These are phyloP conservation scores for Catharus bicknelli DNA, from an alignment of 2,113 vertebrate genomes.

Conservation along the genomic window DNA sequence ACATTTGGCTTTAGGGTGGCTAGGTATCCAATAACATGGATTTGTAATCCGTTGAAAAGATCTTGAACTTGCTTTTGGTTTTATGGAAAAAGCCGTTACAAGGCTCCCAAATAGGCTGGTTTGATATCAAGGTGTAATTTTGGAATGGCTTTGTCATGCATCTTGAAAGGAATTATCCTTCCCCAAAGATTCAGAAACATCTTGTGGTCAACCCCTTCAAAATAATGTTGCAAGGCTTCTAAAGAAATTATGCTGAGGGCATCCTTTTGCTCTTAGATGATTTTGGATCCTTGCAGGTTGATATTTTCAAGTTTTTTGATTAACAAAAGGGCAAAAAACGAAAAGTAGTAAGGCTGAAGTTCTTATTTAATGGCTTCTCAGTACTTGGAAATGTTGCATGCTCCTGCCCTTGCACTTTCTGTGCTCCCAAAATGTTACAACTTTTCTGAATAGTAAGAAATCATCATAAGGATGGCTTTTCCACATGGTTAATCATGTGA, in stretches of 20 bases:
- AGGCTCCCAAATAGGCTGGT: background rate
- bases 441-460: background rate
- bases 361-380: background rate
- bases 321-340: background rate
- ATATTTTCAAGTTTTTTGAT: background rate
- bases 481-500: accelerated
- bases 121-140: background rate
- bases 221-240: background rate
- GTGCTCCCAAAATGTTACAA: background rate
- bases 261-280: background rate
- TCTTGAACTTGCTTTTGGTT: background rate
- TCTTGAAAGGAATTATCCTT: background rate
- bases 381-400: background rate
- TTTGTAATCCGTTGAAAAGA: background rate
- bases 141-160: background rate
- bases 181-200: background rate
- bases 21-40: accelerated
- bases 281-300: background rate
- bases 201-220: background rate
- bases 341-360: background rate
- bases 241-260: background rate
- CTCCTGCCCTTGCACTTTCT: background rate
- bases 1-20: background rate
- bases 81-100: background rate
- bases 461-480: background rate